Conservation (phyloP, 2,113 vertebrate genomes). For the Cettia cetti region DNA sequence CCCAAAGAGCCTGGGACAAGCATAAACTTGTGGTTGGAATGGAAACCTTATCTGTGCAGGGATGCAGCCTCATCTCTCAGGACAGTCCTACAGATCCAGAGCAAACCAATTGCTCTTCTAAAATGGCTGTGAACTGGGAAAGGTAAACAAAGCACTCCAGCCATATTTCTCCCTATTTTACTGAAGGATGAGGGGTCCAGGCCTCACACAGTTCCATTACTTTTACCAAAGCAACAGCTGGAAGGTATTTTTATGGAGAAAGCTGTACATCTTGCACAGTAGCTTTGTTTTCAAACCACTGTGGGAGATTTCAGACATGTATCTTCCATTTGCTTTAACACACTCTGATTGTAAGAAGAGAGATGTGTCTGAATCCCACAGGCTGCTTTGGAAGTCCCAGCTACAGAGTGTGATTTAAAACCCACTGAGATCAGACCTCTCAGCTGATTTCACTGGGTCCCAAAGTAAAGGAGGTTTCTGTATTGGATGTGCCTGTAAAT, state of each 20-base stretch:
- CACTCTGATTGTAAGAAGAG: not conserved
- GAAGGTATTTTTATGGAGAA: not conserved
- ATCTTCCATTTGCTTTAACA: constrained; percentile 23
- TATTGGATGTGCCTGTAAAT: not conserved
- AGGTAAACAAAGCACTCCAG: not conserved
- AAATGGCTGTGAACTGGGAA: not conserved
- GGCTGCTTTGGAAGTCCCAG: not conserved
- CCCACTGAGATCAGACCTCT: not conserved
- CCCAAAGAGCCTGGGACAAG: not conserved
- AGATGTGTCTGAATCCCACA: not conserved
- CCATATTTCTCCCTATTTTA: not conserved
- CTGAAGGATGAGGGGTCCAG: not conserved
- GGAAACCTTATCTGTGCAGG: not conserved
- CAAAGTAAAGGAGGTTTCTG: not conserved
- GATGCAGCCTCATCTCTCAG: not conserved
- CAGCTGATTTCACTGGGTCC: not conserved
- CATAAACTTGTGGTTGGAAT: not conserved
- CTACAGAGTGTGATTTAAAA: not conserved
- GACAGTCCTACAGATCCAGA: not conserved
- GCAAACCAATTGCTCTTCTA: not conserved
- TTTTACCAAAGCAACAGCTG: not conserved
- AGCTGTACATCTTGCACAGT: not conserved
- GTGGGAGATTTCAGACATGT: constrained; percentile 7
- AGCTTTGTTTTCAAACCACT: constrained; percentile 14
- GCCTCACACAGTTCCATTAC: not conserved